Conservation (phyloP, 2,113 vertebrate genomes). For the Apus apus region DNA sequence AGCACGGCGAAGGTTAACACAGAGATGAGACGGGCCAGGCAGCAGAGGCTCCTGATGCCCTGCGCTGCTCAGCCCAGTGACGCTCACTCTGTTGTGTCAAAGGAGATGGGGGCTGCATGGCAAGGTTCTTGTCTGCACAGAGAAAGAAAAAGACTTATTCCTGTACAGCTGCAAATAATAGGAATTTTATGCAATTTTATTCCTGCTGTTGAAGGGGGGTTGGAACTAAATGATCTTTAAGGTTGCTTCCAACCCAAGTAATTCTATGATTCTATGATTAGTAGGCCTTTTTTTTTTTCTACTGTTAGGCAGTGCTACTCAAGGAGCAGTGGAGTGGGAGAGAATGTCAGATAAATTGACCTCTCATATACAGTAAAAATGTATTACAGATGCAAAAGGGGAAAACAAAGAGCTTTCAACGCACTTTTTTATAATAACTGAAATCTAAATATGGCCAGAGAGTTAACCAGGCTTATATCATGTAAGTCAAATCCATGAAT, state of each 20-base stretch:
- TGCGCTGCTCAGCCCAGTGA: fast-evolving
- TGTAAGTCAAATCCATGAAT: background rate
- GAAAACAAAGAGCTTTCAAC: background rate
- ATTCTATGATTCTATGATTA: background rate
- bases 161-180: background rate
- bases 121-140: fast-evolving
- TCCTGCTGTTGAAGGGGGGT: background rate
- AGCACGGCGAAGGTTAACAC: background rate
- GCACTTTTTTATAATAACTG: background rate
- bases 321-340: background rate
- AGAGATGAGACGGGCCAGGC: background rate
- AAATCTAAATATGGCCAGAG: background rate
- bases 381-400: background rate
- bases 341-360: background rate
- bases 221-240: too few relatives aligned
- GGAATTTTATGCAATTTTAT: background rate
- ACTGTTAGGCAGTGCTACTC: background rate
- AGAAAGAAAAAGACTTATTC: background rate
- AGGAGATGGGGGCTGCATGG: background rate
- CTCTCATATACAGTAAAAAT: background rate
- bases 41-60: background rate
- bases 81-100: background rate
- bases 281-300: background rate
- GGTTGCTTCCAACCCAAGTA: too few relatives aligned
- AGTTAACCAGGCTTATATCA: background rate